Evolutionary conservation across 2,888 invertebrate genomes (phyloP).

Genomic region (Orthosia cruda): DNA sequence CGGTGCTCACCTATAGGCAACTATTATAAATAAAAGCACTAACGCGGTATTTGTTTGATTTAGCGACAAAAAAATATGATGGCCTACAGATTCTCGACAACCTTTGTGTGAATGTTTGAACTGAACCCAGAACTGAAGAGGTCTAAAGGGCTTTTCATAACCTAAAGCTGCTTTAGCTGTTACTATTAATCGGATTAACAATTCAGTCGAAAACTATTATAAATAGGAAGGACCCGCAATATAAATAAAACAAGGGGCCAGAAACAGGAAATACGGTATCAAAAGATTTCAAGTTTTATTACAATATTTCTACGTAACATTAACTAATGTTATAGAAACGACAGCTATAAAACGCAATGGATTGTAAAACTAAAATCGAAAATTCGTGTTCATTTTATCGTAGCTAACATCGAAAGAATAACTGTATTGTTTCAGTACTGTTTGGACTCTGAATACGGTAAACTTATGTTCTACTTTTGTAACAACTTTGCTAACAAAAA

Average conservation of each 20-base stretch:
- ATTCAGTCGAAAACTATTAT: not conserved
- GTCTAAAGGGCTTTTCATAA: too few relatives aligned
- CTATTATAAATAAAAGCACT: slow-evolving; percentile 30
- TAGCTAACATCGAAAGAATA: slow-evolving; percentile 50
- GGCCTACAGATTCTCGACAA: not conserved
- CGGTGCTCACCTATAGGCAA: slow-evolving; percentile 25
- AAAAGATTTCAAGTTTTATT: slow-evolving; percentile 26
- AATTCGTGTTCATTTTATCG: slow-evolving; percentile 51
- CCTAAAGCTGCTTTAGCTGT: not conserved
- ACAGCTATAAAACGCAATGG: slow-evolving; percentile 48
- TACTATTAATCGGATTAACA: not conserved
- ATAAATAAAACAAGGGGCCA: not conserved
- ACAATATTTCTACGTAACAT: slow-evolving; percentile 47
- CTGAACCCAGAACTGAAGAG: not conserved
- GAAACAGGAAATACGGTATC: slow-evolving; percentile 16
- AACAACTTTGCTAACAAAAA: slow-evolving; percentile 63
- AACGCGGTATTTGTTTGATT: slow-evolving; percentile 14
- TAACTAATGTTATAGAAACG: slow-evolving; percentile 57
- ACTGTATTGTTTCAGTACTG: slow-evolving; percentile 53
- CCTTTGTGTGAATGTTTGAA: not conserved
- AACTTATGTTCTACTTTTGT: slow-evolving; percentile 64
- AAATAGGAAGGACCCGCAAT: not conserved
- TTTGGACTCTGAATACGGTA: slow-evolving; percentile 55
- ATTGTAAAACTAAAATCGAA: slow-evolving; percentile 55
- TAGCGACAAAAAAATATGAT: slow-evolving; percentile 11